phyloP scores from a whole-genome alignment of 2,113 vertebrate species.

The Lynx canadensis region DNA sequence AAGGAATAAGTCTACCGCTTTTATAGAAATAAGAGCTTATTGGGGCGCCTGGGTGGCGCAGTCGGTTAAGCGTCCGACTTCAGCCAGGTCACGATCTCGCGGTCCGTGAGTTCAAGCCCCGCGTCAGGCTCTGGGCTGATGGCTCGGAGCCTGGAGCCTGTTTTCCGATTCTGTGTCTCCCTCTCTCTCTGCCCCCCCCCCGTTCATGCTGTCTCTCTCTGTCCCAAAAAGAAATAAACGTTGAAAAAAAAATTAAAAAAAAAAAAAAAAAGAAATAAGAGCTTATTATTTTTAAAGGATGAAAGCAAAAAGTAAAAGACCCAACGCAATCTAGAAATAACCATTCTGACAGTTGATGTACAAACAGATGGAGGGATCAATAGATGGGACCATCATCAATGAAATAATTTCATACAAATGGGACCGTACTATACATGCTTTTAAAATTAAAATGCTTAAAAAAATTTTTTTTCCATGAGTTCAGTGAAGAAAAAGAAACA shows the following conservation, averaged over 20 bases:
- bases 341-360: constrained; percentile 16
- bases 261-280: constrained; percentile 62
- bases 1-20: not conserved
- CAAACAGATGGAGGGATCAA: constrained; percentile 20
- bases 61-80: too few relatives aligned
- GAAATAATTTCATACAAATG: constrained; percentile 44
- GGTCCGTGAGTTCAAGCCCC: too few relatives aligned
- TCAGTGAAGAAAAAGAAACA: constrained; percentile 29
- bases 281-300: constrained; percentile 67
- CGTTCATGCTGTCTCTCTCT: too few relatives aligned
- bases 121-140: too few relatives aligned
- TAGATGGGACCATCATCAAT: not conserved
- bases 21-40: constrained; percentile 58
- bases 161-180: too few relatives aligned
- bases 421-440: constrained; percentile 16
- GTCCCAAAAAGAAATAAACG: too few relatives aligned
- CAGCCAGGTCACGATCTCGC: too few relatives aligned
- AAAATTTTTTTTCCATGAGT: constrained; percentile 25
- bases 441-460: constrained; percentile 59
- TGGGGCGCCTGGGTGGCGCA: too few relatives aligned
- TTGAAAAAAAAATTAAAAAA: too few relatives aligned
- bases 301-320: constrained; percentile 12
- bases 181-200: too few relatives aligned
- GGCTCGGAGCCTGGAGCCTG: too few relatives aligned
- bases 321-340: constrained; percentile 45